Evolutionary conservation across 2,888 invertebrate species (phyloP).

Genomic region (Volucella zonaria): DNA sequence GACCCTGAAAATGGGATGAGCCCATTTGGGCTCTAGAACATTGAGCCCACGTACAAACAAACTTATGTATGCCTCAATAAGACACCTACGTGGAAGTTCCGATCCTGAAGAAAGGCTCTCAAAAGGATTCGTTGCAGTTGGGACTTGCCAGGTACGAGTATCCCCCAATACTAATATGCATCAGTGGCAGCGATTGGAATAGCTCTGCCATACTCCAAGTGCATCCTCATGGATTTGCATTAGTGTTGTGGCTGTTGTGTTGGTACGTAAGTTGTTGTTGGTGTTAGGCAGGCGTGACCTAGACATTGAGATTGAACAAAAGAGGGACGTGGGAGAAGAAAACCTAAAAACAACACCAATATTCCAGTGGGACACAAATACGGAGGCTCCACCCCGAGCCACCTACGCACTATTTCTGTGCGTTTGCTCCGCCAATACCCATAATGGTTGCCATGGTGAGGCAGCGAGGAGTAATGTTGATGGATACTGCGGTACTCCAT

Average conservation of each 20-base stretch:
- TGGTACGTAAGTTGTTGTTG: conserved; percentile 11
- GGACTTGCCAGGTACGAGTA: not conserved
- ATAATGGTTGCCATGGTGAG: conserved; percentile 22
- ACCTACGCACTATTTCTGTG: conserved; percentile 70
- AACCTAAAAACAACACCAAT: conserved; percentile 2
- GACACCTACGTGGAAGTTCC: conserved; percentile 45
- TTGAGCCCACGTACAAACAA: conserved; percentile 19
- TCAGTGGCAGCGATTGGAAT: conserved; percentile 3
- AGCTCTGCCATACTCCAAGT: conserved; percentile 6
- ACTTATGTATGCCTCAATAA: not conserved
- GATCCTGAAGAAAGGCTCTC: conserved; percentile 7
- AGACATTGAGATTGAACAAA: conserved; percentile 63
- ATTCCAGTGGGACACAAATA: conserved; percentile 27
- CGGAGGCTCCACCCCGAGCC: conserved; percentile 69
- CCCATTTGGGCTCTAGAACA: not conserved
- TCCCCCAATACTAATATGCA: conserved; percentile 14
- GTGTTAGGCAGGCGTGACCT: conserved; percentile 67
- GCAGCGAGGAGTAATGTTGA: not conserved
- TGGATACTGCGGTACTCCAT: conserved; percentile 13
- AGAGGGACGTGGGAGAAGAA: conserved; percentile 33
- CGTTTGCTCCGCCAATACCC: conserved; percentile 22
- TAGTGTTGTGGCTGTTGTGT: conserved; percentile 28
- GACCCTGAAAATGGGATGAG: conserved; percentile 61
- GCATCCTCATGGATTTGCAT: conserved; percentile 37
- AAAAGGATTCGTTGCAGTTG: conserved; percentile 44